Evolutionary conservation across 2,888 invertebrate species (phyloP).

Genomic region (Drosophila dives): DNA sequence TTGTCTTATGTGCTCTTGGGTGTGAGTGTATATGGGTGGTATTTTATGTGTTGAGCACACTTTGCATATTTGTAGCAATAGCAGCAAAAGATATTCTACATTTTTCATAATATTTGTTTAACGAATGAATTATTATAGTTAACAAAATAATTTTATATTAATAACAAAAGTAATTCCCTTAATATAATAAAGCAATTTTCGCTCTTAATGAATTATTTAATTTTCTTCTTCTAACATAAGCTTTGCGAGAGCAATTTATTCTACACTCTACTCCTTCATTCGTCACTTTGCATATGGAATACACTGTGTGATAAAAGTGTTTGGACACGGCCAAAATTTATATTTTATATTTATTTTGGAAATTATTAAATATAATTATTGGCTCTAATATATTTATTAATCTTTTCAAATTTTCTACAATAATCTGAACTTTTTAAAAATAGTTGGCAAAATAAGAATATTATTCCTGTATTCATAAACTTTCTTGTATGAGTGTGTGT

Average conservation of each 20-base stretch:
- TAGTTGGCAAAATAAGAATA: neutral
- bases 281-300: slow-evolving; percentile 49
- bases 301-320: neutral
- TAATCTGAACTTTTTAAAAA: neutral
- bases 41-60: slow-evolving; percentile 16
- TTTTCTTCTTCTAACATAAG: too few species aligned
- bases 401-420: neutral
- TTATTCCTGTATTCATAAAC: neutral
- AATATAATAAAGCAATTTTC: neutral
- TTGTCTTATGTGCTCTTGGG: slow-evolving; percentile 4
- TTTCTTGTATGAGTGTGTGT: neutral
- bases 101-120: slow-evolving; percentile 38
- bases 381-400: neutral
- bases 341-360: neutral
- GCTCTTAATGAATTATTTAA: neutral
- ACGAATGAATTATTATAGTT: neutral
- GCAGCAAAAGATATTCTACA: slow-evolving; percentile 35
- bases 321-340: neutral
- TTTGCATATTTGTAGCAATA: slow-evolving; percentile 50
- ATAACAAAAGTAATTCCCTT: neutral
- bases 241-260: neutral
- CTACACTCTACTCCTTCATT: slow-evolving; percentile 24
- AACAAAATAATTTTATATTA: neutral
- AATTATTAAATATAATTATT: neutral
- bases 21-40: slow-evolving; percentile 8